Evolutionary conservation across 2,888 invertebrate genomes (phyloP).

Genomic region (Cephus pulcher): DNA sequence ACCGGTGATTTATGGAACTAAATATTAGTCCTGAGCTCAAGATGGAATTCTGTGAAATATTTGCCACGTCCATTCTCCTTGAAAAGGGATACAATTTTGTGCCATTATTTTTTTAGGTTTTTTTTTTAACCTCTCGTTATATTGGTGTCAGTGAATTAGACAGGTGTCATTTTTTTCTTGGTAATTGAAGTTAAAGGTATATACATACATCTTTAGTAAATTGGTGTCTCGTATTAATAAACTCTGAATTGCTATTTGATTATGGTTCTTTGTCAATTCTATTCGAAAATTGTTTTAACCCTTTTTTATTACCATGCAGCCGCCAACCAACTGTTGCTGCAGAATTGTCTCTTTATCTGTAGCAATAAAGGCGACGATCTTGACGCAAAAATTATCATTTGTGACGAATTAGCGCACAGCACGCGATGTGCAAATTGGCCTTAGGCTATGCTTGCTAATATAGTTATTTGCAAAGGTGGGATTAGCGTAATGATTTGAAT

Average conservation of each 20-base stretch:
- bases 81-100: not conserved
- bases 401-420: not conserved
- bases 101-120: not conserved
- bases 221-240: not conserved
- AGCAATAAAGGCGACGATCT: not conserved
- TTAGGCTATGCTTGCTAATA: not conserved
- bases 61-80: not conserved
- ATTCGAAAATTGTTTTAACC: not conserved
- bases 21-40: not conserved
- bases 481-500: not conserved
- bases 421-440: not conserved
- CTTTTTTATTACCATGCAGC: not conserved
- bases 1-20: conserved; percentile 6
- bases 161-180: not conserved
- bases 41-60: conserved; percentile 5
- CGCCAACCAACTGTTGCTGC: not conserved
- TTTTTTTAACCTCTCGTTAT: not conserved
- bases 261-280: not conserved
- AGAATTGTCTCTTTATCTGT: not conserved
- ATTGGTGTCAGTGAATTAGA: not conserved
- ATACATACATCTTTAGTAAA: not conserved
- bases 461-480: not conserved
- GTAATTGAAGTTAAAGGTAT: not conserved
- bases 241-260: not conserved
- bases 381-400: not conserved